Evolutionary conservation across 2,888 invertebrate genomes (phyloP).

Genomic region (Parnassius smintheus): DNA sequence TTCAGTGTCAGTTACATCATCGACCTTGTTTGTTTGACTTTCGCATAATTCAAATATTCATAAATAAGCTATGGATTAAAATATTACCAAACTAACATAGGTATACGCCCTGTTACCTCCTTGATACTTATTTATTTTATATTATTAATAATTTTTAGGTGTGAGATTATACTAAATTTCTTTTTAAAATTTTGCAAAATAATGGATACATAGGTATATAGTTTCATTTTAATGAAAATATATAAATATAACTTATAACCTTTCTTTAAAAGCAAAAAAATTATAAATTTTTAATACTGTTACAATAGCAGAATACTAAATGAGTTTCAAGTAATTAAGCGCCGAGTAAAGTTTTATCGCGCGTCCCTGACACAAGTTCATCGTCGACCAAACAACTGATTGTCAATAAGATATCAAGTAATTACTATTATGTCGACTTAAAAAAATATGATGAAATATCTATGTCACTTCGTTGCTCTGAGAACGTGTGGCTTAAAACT

Average conservation of each 20-base stretch:
- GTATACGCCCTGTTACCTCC: too few species aligned
- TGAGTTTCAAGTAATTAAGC: conserved; percentile 55
- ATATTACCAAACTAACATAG: background rate
- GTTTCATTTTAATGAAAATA: too few species aligned
- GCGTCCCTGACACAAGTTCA: conserved; percentile 73
- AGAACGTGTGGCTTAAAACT: conserved; percentile 3
- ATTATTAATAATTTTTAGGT: too few species aligned
- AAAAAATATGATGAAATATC: conserved; percentile 43
- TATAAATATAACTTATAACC: too few species aligned
- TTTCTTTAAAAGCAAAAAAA: too few species aligned
- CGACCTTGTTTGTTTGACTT: conserved; percentile 74
- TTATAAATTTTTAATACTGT: background rate
- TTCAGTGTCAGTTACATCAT: conserved; percentile 66
- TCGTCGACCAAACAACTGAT: conserved; percentile 61
- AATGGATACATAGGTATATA: too few species aligned
- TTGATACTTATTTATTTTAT: too few species aligned
- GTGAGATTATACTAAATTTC: too few species aligned
- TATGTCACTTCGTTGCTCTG: conserved; percentile 29
- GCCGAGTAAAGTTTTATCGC: conserved; percentile 57
- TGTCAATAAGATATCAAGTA: conserved; percentile 65
- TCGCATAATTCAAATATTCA: conserved; percentile 29
- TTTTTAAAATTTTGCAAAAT: too few species aligned
- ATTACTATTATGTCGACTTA: conserved; percentile 43
- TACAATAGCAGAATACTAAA: conserved; percentile 32
- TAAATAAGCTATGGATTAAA: background rate